Percentiles rank a stretch among this genome's conserved stretches.
These are phyloP conservation scores for Festucalex cinctus DNA, from an alignment of 2,113 vertebrate genomes.

Conservation along the genomic window DNA sequence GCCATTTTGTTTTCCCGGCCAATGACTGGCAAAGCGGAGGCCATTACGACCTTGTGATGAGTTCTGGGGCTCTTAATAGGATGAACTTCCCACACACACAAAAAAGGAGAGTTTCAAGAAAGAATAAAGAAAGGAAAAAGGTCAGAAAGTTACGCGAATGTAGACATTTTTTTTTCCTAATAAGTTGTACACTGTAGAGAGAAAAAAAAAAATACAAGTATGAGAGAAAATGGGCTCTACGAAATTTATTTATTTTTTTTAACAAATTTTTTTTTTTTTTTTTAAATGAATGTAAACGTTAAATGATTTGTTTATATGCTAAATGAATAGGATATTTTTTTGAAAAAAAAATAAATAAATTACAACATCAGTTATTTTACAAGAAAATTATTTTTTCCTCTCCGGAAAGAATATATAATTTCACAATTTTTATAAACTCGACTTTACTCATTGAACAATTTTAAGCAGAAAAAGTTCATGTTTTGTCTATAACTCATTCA, in stretches of 20 bases:
- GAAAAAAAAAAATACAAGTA: neutral
- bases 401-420: too few species aligned
- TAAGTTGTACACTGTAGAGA: neutral
- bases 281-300: too few species aligned
- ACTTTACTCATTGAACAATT: too few species aligned
- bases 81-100: neutral
- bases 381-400: too few species aligned
- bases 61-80: slow-evolving; percentile 37
- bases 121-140: neutral
- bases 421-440: too few species aligned
- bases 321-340: too few species aligned
- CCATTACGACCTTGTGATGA: slow-evolving; percentile 59
- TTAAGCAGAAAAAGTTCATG: too few species aligned
- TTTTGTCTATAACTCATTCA: too few species aligned
- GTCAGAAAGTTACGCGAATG: neutral
- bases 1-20: slow-evolving; percentile 57
- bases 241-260: too few species aligned
- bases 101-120: neutral
- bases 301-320: too few species aligned
- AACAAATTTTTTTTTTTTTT: neutral
- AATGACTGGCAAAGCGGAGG: slow-evolving; percentile 33
- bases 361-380: too few species aligned
- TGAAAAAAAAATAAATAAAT: too few species aligned
- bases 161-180: neutral
- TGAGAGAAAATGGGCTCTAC: neutral